A percentile compares a stretch with the other conserved stretches of the same genome.
Conservation (phyloP, 2,888 invertebrate genomes). For the Leucoptera coffeella region DNA sequence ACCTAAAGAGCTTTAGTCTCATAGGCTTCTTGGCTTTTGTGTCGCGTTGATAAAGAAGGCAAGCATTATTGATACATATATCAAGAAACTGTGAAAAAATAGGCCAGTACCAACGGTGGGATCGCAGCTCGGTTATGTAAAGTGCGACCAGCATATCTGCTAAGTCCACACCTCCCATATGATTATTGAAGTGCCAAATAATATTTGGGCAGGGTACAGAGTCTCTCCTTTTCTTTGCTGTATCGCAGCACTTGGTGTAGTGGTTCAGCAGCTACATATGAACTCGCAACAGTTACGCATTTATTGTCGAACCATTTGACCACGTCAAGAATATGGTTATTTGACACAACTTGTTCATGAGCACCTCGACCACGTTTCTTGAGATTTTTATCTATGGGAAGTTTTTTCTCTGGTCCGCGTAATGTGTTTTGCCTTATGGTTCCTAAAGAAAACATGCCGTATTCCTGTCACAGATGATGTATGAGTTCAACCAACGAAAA, state of each 20-base stretch:
- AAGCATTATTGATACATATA: slow-evolving; percentile 7
- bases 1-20: too few relatives aligned
- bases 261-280: slow-evolving; percentile 5
- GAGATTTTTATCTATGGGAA: slow-evolving; percentile 1
- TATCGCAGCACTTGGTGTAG: slow-evolving; percentile 1
- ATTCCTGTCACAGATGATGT: slow-evolving; percentile 3
- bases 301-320: slow-evolving; percentile 7
- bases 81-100: slow-evolving; percentile 6
- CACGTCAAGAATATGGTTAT: slow-evolving; percentile 4
- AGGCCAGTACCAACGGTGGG: slow-evolving; percentile 7
- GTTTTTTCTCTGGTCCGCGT: slow-evolving; percentile 3
- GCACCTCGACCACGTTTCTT: slow-evolving; percentile 6
- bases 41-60: too few relatives aligned
- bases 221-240: slow-evolving; percentile 4
- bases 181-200: slow-evolving; percentile 9
- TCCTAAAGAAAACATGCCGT: slow-evolving; percentile 4
- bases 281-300: slow-evolving; percentile 6
- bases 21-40: too few relatives aligned
- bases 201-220: slow-evolving; percentile 6
- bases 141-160: slow-evolving; percentile 2
- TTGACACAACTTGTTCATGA: slow-evolving; percentile 4
- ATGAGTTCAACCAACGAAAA: slow-evolving; percentile 6
- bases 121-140: slow-evolving; percentile 5
- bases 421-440: slow-evolving; percentile 6
- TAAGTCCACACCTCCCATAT: slow-evolving; percentile 8